These are phyloP conservation scores for Platyrinchus mystaceus DNA, from an alignment of 2,797 vertebrate genomes.

Conservation along the genomic window DNA sequence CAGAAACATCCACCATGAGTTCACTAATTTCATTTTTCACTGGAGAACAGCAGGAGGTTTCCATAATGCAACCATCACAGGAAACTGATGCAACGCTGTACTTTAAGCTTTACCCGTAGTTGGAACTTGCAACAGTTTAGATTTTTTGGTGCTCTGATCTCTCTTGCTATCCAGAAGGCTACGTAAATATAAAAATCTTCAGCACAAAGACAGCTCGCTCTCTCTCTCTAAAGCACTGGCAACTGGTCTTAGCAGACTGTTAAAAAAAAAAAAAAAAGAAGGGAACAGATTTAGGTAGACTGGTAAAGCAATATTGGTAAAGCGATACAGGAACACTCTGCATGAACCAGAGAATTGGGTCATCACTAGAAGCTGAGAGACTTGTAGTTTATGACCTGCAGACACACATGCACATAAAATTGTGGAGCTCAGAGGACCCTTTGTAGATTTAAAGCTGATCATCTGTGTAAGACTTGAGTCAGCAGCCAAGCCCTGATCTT, in stretches of 20 bases:
- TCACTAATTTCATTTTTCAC: background rate
- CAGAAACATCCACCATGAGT: background rate
- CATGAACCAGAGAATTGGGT: background rate
- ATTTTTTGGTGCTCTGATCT: slow-evolving; percentile 25
- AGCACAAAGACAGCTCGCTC: slow-evolving; percentile 25
- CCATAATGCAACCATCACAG: background rate
- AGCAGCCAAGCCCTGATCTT: background rate
- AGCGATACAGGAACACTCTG: background rate
- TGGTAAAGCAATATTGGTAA: background rate
- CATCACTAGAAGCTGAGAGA: background rate
- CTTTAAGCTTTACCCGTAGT: slow-evolving; percentile 1
- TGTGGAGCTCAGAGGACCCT: background rate
- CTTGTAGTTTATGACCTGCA: background rate
- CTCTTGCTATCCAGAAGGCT: slow-evolving; percentile 34
- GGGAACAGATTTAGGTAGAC: background rate
- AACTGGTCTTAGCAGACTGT: slow-evolving; percentile 44
- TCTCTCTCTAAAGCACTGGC: slow-evolving; percentile 40
- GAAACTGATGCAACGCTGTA: background rate
- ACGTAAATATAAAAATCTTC: slow-evolving; percentile 5
- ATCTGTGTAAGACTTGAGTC: background rate
- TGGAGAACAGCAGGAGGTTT: background rate
- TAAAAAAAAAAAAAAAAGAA: background rate
- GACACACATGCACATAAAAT: background rate
- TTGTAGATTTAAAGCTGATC: background rate
- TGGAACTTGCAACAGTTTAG: slow-evolving; percentile 22